Percentiles rank a stretch among this genome's conserved stretches.
These are phyloP conservation scores for Myanophis thanlyinensis DNA, from an alignment of 2,113 vertebrate species.

Conservation along the genomic window DNA sequence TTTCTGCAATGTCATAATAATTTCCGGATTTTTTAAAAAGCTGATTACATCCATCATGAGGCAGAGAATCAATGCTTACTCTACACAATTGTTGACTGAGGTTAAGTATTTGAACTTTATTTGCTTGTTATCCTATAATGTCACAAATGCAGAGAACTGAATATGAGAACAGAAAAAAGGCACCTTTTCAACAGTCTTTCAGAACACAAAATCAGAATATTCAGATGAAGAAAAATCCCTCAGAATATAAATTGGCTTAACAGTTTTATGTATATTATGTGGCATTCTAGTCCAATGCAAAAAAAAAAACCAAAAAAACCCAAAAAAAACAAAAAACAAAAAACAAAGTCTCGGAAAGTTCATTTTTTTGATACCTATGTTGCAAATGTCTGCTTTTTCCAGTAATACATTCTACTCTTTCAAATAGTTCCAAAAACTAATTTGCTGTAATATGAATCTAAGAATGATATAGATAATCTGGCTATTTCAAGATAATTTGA, in stretches of 20 bases:
- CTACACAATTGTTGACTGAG: not conserved
- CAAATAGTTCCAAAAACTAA: not conserved
- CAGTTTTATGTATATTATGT: not conserved
- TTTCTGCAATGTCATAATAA: not conserved
- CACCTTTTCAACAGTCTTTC: not conserved
- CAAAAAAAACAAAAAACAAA: no score
- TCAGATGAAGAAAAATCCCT: not conserved
- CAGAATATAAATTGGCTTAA: not conserved
- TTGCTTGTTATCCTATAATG: not conserved
- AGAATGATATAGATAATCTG: not conserved
- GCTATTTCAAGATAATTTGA: not conserved
- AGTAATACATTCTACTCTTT: not conserved
- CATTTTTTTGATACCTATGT: not conserved
- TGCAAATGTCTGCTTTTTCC: not conserved
- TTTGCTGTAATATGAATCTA: not conserved
- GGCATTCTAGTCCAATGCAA: not conserved
- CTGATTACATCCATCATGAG: not conserved
- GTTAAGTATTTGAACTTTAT: not conserved
- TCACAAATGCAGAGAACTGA: not conserved
- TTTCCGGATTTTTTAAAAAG: not conserved
- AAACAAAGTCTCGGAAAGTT: not conserved
- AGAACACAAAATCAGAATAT: not conserved
- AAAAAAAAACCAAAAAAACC: no score
- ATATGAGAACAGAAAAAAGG: not conserved
- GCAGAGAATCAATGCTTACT: not conserved